These are phyloP conservation scores for Enoplolaimus lenunculus DNA, from an alignment of 2,888 invertebrate species.

Conservation along the genomic window DNA sequence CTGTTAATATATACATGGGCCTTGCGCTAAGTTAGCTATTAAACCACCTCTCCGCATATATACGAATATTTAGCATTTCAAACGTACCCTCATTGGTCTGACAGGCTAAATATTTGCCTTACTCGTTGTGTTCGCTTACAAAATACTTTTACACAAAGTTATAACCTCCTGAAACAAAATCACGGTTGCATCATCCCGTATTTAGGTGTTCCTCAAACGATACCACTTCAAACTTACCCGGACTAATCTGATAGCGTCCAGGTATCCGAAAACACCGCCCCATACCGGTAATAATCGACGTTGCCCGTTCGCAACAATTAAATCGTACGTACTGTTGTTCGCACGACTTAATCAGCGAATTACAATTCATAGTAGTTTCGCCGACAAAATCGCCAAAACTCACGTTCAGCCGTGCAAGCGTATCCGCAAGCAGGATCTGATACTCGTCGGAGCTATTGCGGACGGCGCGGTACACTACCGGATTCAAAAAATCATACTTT, in stretches of 20 bases:
- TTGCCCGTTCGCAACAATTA: not conserved
- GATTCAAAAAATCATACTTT: conserved; percentile 5
- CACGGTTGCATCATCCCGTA: no score
- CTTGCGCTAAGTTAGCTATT: no score
- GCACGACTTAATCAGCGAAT: not conserved
- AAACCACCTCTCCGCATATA: no score
- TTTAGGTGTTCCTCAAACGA: no score
- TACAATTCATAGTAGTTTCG: not conserved
- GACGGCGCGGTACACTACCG: not conserved
- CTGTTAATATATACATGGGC: no score
- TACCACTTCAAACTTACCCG: no score
- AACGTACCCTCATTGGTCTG: no score
- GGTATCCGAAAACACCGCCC: not conserved
- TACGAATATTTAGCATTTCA: no score
- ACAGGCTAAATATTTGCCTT: no score
- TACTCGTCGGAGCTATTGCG: not conserved
- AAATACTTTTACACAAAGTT: no score
- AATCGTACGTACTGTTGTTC: not conserved
- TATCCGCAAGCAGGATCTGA: not conserved
- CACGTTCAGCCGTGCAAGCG: not conserved
- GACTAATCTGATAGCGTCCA: not conserved
- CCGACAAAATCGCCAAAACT: not conserved
- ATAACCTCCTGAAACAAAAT: no score
- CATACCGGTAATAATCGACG: not conserved
- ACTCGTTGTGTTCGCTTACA: no score